These are phyloP conservation scores for Pterocles gutturalis DNA, from an alignment of 2,113 vertebrate genomes.

Conservation along the genomic window DNA sequence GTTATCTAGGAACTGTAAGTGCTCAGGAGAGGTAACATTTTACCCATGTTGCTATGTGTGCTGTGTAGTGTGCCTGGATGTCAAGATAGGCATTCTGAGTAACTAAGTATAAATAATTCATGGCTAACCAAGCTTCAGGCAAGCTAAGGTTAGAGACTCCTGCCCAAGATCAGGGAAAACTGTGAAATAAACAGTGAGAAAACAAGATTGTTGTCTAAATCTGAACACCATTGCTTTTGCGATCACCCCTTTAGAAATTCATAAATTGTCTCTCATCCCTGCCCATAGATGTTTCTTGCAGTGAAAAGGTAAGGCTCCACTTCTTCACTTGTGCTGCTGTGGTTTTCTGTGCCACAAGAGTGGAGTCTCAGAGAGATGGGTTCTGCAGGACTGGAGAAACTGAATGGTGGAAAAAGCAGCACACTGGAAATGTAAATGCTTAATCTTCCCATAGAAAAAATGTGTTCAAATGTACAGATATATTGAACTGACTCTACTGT, in stretches of 20 bases:
- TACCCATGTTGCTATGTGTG: not conserved
- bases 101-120: not conserved
- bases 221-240: not conserved
- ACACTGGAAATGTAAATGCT: not conserved
- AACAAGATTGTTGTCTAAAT: not conserved
- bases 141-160: not conserved
- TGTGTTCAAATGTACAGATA: not conserved
- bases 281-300: not conserved
- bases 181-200: not conserved
- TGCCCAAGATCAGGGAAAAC: not conserved
- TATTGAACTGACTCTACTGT: not conserved
- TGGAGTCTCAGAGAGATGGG: not conserved
- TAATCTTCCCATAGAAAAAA: not conserved
- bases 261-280: not conserved
- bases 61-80: not conserved
- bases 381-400: not conserved
- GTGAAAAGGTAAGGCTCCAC: not conserved
- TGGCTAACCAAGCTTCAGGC: not conserved
- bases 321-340: not conserved
- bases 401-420: not conserved
- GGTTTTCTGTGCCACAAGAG: not conserved
- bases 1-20: not conserved
- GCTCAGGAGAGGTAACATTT: not conserved
- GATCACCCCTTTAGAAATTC: not conserved
- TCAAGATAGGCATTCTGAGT: not conserved